Conservation (phyloP, 2,888 invertebrate genomes). For the Dioctria linearis region DNA sequence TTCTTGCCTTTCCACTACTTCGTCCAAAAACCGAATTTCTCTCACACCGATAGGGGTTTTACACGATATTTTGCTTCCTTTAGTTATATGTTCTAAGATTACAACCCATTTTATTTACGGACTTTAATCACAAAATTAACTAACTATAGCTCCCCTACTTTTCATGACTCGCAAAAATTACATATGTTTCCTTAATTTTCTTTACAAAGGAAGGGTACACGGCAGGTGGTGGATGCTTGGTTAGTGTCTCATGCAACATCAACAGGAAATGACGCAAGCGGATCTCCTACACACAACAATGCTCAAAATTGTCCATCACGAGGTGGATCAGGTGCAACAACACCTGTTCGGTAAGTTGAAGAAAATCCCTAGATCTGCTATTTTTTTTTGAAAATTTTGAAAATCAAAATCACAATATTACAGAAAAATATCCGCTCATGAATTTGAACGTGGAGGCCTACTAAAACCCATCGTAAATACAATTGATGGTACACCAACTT, state of each 20-base stretch:
- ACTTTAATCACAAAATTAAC: no score
- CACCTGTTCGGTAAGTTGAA: conserved; percentile 84
- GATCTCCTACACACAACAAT: conserved; percentile 74
- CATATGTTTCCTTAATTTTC: conserved; percentile 26
- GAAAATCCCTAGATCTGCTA: not conserved
- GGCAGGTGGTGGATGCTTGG: conserved; percentile 95
- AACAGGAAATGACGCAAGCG: conserved; percentile 71
- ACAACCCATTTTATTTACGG: no score
- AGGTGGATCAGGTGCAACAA: conserved; percentile 90
- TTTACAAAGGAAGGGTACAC: conserved; percentile 85
- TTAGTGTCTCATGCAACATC: conserved; percentile 88
- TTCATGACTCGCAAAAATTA: no score
- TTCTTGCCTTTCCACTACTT: no score
- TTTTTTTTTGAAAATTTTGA: conserved; percentile 14
- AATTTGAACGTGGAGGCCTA: conserved; percentile 94
- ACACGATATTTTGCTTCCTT: no score
- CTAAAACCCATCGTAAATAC: conserved; percentile 94
- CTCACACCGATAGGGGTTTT: no score
- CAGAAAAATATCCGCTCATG: conserved; percentile 94
- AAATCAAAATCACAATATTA: conserved; percentile 51
- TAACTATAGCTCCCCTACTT: no score
- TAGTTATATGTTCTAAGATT: no score
- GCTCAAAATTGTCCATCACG: conserved; percentile 75
- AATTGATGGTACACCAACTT: conserved; percentile 94
- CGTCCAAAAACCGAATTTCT: no score